Evolutionary conservation across 2,113 vertebrate species (phyloP).

Genomic region (Scomber scombrus): DNA sequence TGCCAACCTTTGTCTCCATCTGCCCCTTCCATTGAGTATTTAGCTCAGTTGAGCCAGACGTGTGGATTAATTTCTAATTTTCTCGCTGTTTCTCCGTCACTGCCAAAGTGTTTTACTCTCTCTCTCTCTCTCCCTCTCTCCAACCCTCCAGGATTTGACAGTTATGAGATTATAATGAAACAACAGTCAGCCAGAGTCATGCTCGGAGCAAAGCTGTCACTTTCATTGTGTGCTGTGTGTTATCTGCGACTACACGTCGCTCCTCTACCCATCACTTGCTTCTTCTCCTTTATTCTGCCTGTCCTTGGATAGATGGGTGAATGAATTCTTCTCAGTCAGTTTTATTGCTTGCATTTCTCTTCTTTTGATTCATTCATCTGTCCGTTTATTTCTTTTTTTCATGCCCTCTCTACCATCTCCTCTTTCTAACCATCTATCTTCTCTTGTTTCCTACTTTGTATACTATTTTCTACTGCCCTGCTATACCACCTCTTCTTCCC

Average conservation of each 20-base stretch:
- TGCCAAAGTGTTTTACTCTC: conserved; percentile 7
- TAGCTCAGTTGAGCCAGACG: conserved; percentile 47
- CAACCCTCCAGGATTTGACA: conserved; percentile 67
- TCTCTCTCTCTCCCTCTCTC: conserved; percentile 3
- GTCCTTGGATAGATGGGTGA: conserved; percentile 10
- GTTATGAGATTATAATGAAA: conserved; percentile 83
- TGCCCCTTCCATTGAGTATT: conserved; percentile 14
- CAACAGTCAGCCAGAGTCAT: conserved; percentile 69
- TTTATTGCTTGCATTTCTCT: conserved; percentile 6
- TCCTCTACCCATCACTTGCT: conserved; percentile 39
- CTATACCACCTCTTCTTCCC: neutral
- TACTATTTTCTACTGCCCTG: neutral
- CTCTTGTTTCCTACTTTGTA: neutral
- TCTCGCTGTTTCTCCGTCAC: conserved; percentile 25
- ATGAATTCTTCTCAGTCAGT: neutral
- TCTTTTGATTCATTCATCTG: neutral
- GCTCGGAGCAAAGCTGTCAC: conserved; percentile 73
- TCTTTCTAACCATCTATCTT: neutral
- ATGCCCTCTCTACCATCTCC: neutral
- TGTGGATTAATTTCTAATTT: conserved; percentile 57
- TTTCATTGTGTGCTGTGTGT: conserved; percentile 68
- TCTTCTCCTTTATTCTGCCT: conserved; percentile 45
- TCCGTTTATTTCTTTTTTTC: neutral
- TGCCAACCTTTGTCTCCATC: conserved; percentile 18
- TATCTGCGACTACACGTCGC: conserved; percentile 62